These are phyloP conservation scores for Plagiodera versicolora DNA, from an alignment of 2,888 invertebrate species.

Conservation along the genomic window DNA sequence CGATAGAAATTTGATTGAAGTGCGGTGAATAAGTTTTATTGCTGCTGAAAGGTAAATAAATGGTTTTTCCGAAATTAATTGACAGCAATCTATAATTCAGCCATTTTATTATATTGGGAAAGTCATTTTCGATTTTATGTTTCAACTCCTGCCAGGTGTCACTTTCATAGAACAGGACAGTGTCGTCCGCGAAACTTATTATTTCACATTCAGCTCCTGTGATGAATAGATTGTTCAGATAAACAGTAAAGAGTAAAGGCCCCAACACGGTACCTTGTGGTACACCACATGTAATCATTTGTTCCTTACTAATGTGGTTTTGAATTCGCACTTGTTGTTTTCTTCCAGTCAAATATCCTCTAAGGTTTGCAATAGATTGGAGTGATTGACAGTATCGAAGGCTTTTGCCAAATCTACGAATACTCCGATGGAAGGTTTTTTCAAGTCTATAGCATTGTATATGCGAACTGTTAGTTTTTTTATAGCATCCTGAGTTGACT, in stretches of 20 bases:
- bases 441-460: background rate
- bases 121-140: conserved; percentile 3
- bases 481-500: conserved; percentile 1
- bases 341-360: conserved; percentile 2
- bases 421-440: background rate
- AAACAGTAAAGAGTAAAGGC: conserved; percentile 3
- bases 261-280: conserved; percentile 9
- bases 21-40: background rate
- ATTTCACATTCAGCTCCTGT: background rate
- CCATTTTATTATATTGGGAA: conserved; percentile 9
- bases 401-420: conserved; percentile 3
- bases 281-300: conserved; percentile 9
- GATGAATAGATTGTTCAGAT: conserved; percentile 7
- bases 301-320: background rate
- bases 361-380: background rate
- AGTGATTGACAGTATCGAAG: background rate
- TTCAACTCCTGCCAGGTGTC: conserved; percentile 15
- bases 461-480: background rate
- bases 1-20: background rate
- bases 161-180: conserved; percentile 7
- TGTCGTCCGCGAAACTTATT: conserved; percentile 8
- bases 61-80: conserved; percentile 11
- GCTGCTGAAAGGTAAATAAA: conserved; percentile 12
- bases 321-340: background rate
- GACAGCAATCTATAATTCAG: conserved; percentile 8